Evolutionary conservation across 2,888 invertebrate genomes (phyloP).

Genomic region (Pachliopta kotzebuea): DNA sequence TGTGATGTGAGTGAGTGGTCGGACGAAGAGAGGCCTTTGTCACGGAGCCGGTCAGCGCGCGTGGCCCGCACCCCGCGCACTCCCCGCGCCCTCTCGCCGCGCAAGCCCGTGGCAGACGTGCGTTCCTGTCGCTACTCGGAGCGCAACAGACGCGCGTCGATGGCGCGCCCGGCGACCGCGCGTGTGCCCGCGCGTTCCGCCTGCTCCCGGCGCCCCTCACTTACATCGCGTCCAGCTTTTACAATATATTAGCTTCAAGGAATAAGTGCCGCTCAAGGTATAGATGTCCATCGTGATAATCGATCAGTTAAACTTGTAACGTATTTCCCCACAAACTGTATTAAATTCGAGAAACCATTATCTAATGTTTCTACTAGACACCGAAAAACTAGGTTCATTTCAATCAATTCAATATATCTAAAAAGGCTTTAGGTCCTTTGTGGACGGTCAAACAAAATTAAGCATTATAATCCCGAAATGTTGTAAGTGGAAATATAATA

Average conservation of each 20-base stretch:
- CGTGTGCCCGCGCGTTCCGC: constrained; percentile 57
- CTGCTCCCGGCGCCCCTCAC: constrained; percentile 56
- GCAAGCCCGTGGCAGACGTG: constrained; percentile 39
- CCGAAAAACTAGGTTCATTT: too few relatives aligned
- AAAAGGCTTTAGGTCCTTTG: too few relatives aligned
- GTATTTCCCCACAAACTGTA: neutral
- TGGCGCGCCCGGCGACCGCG: constrained; percentile 57
- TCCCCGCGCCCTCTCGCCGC: constrained; percentile 51
- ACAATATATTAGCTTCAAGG: constrained; percentile 55
- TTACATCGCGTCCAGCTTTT: constrained; percentile 70
- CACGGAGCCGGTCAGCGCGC: constrained; percentile 65
- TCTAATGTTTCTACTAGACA: neutral
- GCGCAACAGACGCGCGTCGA: constrained; percentile 55
- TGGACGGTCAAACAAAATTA: too few relatives aligned
- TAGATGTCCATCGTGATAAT: neutral
- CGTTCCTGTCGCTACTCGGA: constrained; percentile 57
- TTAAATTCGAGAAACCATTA: too few relatives aligned
- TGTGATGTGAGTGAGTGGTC: constrained; percentile 65
- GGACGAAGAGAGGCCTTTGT: constrained; percentile 57
- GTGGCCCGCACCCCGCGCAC: constrained; percentile 51
- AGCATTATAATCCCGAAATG: too few relatives aligned
- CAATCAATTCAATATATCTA: too few relatives aligned
- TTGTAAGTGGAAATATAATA: too few relatives aligned
- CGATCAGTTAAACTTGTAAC: neutral
- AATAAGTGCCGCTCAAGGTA: neutral